phyloP scores from a whole-genome alignment of 30 jellyfish, hydroid and myxozoan genomes.

The Pseudorhiza aurosa region DNA sequence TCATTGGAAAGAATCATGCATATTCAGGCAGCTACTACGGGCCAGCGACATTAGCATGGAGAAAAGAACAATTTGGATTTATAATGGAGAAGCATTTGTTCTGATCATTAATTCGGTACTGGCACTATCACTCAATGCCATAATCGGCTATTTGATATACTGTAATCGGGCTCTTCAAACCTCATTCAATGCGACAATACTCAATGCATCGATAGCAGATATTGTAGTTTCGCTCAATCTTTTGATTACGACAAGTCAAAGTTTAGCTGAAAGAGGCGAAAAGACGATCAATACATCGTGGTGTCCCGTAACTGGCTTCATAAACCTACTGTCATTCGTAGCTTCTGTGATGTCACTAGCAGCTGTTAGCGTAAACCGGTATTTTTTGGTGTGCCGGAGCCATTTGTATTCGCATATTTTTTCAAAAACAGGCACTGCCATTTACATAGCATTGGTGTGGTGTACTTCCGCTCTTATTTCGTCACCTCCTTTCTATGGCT shows the following conservation, averaged over 20 bases:
- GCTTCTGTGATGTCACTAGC: slow-evolving; percentile 76
- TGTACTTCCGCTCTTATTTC: slow-evolving; percentile 33
- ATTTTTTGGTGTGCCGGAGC: slow-evolving; percentile 52
- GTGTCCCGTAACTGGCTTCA: slow-evolving; percentile 65
- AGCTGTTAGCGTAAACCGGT: slow-evolving; percentile 69
- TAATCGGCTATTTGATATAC: slow-evolving; percentile 43
- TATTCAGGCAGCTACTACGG: too few species aligned
- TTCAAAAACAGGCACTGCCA: slow-evolving; percentile 25
- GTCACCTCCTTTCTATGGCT: slow-evolving; percentile 67
- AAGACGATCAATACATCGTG: neutral
- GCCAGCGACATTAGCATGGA: neutral
- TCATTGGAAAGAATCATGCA: too few species aligned
- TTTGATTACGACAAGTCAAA: slow-evolving; percentile 5
- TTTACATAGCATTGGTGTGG: slow-evolving; percentile 52
- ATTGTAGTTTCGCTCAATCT: slow-evolving; percentile 57
- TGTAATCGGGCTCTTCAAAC: slow-evolving; percentile 44
- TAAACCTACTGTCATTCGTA: slow-evolving; percentile 65
- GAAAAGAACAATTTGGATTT: neutral
- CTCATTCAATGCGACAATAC: slow-evolving; percentile 54
- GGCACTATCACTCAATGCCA: slow-evolving; percentile 30
- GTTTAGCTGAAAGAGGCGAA: neutral
- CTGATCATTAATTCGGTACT: slow-evolving; percentile 29
- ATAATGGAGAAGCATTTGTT: slow-evolving; percentile 30
- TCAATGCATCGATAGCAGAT: slow-evolving; percentile 65
- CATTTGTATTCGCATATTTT: slow-evolving; percentile 21